A percentile compares a stretch with the other conserved stretches of the same genome.
Conservation (phyloP, 2,113 vertebrate genomes). For the Sander vitreus region DNA sequence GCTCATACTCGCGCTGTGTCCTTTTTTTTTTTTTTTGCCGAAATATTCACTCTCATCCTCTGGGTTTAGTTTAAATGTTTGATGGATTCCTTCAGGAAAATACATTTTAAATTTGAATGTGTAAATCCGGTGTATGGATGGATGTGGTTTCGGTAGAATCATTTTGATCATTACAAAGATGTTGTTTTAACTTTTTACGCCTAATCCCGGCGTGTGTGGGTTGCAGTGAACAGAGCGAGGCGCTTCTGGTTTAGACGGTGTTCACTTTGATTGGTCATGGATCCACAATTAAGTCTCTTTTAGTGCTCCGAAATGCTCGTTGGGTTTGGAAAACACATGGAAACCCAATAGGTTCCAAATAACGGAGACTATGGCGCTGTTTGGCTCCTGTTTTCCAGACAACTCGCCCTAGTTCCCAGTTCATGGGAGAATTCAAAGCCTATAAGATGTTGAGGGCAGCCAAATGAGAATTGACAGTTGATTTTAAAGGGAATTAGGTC, state of each 20-base stretch:
- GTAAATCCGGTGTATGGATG: background rate
- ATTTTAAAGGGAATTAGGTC: conserved; percentile 76
- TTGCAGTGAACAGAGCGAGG: conserved; percentile 42
- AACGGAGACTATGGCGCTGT: conserved; percentile 25
- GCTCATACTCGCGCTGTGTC: background rate
- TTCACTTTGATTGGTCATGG: conserved; percentile 81
- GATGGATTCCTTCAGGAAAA: background rate
- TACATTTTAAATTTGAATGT: background rate
- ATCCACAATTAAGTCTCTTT: conserved; percentile 78
- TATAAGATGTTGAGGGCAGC: conserved; percentile 66
- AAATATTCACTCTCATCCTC: background rate
- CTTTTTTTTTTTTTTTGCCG: background rate
- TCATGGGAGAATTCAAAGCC: conserved; percentile 75
- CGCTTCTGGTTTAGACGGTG: conserved; percentile 59
- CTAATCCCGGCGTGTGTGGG: conserved; percentile 45
- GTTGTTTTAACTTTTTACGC: conserved; percentile 31
- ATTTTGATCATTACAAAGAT: background rate
- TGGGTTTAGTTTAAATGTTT: background rate
- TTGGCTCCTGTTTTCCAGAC: conserved; percentile 57
- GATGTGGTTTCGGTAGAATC: background rate
- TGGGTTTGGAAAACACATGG: conserved; percentile 35
- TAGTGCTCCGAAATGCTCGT: conserved; percentile 52
- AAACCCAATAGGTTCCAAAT: conserved; percentile 48
- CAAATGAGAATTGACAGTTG: conserved; percentile 79
- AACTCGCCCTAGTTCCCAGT: conserved; percentile 57